These are phyloP conservation scores for Grammomys dolichurus DNA, from an alignment of 2,113 vertebrate species.

Conservation along the genomic window DNA sequence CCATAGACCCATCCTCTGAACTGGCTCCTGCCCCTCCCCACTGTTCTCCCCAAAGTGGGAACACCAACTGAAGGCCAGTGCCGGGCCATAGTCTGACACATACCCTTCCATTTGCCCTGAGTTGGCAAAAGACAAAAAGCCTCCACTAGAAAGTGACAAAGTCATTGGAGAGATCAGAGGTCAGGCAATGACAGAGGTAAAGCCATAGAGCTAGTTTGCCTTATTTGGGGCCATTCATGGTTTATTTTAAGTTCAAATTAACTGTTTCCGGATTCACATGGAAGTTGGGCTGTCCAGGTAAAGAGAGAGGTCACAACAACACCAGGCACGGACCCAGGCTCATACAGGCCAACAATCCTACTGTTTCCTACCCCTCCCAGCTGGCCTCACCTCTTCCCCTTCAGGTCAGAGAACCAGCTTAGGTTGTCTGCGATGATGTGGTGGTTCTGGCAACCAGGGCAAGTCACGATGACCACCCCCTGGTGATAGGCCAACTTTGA, in stretches of 20 bases:
- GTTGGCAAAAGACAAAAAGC: neutral
- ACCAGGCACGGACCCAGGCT: neutral
- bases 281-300: neutral
- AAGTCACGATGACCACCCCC: slow-evolving; percentile 96
- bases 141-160: neutral
- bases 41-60: neutral
- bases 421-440: slow-evolving; percentile 98
- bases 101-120: neutral
- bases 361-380: neutral
- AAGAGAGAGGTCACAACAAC: no score
- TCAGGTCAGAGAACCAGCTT: slow-evolving; percentile 95
- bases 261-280: neutral
- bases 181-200: neutral
- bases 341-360: no score
- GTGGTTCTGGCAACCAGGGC: slow-evolving; percentile 93
- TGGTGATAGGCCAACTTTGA: slow-evolving; percentile 94
- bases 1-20: neutral
- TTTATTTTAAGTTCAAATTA: neutral
- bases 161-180: neutral
- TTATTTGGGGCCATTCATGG: fast-evolving
- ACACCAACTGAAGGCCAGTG: neutral
- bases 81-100: neutral
- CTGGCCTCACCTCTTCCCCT: slow-evolving; percentile 92
- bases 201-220: neutral
- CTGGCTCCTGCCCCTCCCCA: neutral